Conservation (phyloP, 1,140 invertebrate species). For the Drosophila rhopaloa region DNA sequence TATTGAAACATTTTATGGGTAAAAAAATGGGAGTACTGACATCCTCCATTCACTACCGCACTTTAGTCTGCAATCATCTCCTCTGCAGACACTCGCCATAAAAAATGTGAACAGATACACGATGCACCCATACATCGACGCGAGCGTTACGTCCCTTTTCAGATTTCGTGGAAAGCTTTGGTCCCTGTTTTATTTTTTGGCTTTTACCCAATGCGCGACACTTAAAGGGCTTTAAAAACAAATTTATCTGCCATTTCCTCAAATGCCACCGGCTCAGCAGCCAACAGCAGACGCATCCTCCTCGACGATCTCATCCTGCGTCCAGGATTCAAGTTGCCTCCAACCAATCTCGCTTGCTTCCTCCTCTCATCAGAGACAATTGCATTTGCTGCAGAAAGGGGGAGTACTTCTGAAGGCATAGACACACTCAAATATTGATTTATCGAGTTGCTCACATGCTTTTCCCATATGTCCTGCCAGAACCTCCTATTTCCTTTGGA, state of each 20-base stretch:
- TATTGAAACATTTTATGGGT: constrained; percentile 78
- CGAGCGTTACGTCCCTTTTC: constrained; percentile 65
- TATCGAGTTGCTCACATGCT: constrained; percentile 72
- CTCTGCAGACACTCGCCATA: constrained; percentile 9
- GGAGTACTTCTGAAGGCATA: constrained; percentile 3
- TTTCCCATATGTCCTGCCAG: constrained; percentile 29
- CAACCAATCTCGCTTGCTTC: constrained; percentile 12
- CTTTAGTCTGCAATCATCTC: constrained; percentile 21
- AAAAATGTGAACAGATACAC: constrained; percentile 9
- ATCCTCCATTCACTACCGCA: not conserved
- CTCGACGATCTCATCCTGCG: constrained; percentile 1
- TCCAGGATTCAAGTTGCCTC: constrained; percentile 26
- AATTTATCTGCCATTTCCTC: constrained; percentile 74
- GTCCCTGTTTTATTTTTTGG: constrained; percentile 18
- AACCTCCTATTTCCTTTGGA: constrained; percentile 1
- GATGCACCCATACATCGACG: constrained; percentile 34
- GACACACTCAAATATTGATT: constrained; percentile 72
- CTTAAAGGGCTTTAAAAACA: constrained; percentile 64
- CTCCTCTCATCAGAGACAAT: constrained; percentile 53
- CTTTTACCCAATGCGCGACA: constrained; percentile 38
- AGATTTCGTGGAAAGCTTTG: constrained; percentile 46
- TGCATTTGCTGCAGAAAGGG: constrained; percentile 48
- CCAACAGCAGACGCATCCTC: constrained; percentile 24
- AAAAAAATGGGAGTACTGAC: constrained; percentile 20
- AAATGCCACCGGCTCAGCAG: constrained; percentile 41